A percentile compares a stretch with the other conserved stretches of the same genome.
These are phyloP conservation scores for Oscheius sp. DNA, from an alignment of 2,888 invertebrate genomes.

Conservation along the genomic window DNA sequence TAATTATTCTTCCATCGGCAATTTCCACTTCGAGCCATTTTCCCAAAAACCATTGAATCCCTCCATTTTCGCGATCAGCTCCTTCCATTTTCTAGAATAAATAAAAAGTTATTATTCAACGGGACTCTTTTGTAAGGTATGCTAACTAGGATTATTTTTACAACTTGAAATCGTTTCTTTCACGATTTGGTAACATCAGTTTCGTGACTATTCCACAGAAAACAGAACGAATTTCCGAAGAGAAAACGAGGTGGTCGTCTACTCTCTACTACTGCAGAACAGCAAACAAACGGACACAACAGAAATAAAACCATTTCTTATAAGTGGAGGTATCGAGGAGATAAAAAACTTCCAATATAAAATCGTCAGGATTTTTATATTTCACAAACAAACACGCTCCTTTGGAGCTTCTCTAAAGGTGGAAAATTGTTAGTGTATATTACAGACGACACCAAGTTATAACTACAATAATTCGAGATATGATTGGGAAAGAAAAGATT, in stretches of 20 bases:
- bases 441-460: conserved; percentile 2
- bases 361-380: no score
- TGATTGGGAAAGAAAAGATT: neutral
- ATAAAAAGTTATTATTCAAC: neutral
- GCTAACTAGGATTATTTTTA: neutral
- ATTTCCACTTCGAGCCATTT: conserved; percentile 39
- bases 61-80: conserved; percentile 1
- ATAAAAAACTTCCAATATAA: neutral
- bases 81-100: neutral
- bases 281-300: neutral
- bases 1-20: conserved; percentile 39
- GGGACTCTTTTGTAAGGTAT: neutral
- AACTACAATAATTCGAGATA: conserved; percentile 2
- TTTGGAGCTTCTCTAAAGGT: no score
- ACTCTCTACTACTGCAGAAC: no score
- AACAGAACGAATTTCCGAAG: no score
- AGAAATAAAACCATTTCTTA: neutral
- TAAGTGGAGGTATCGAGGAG: neutral
- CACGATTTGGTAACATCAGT: no score
- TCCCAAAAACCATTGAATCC: conserved; percentile 29
- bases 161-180: neutral
- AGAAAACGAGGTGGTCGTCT: no score
- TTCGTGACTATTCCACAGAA: no score
- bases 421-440: neutral
- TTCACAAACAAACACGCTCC: no score